These are phyloP conservation scores for Ophion slaviceki DNA, from an alignment of 2,888 invertebrate species.

Conservation along the genomic window DNA sequence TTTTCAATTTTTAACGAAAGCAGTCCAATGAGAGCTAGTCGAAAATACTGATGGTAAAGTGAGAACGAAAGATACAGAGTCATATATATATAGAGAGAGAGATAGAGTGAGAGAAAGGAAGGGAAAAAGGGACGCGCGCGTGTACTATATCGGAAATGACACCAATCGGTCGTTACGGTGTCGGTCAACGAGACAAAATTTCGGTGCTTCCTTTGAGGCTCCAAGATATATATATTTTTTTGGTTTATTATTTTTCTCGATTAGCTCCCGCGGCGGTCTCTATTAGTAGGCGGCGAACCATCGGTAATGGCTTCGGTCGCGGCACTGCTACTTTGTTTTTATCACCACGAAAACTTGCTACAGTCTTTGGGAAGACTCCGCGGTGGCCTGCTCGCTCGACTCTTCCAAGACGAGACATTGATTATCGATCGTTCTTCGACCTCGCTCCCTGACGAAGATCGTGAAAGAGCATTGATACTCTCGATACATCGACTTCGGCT, in stretches of 20 bases:
- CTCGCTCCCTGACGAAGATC: neutral
- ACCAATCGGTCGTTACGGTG: slow-evolving; percentile 60
- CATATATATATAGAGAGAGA: neutral
- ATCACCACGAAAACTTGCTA: slow-evolving; percentile 46
- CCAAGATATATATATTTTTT: slow-evolving; percentile 40
- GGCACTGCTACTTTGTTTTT: slow-evolving; percentile 65
- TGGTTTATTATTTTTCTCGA: slow-evolving; percentile 58
- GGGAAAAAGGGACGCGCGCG: slow-evolving; percentile 17
- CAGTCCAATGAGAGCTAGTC: neutral
- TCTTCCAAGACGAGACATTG: slow-evolving; percentile 34
- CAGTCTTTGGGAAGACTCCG: slow-evolving; percentile 40
- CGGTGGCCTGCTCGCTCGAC: slow-evolving; percentile 46
- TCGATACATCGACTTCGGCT: neutral
- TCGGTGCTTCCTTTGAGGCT: slow-evolving; percentile 52
- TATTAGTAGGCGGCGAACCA: slow-evolving; percentile 71
- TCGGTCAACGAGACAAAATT: slow-evolving; percentile 63
- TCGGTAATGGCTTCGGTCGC: slow-evolving; percentile 64
- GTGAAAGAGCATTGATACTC: neutral
- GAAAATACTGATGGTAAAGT: neutral
- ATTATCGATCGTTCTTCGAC: slow-evolving; percentile 46
- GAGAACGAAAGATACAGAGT: neutral
- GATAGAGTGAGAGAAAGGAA: neutral
- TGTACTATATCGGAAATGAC: slow-evolving; percentile 61
- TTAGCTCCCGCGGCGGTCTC: slow-evolving; percentile 50
- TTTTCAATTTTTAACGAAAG: slow-evolving; percentile 30